Percentiles rank a stretch among this genome's conserved stretches.
phyloP scores from a whole-genome alignment of 1,140 invertebrate genomes.

The Drosophila orena region DNA sequence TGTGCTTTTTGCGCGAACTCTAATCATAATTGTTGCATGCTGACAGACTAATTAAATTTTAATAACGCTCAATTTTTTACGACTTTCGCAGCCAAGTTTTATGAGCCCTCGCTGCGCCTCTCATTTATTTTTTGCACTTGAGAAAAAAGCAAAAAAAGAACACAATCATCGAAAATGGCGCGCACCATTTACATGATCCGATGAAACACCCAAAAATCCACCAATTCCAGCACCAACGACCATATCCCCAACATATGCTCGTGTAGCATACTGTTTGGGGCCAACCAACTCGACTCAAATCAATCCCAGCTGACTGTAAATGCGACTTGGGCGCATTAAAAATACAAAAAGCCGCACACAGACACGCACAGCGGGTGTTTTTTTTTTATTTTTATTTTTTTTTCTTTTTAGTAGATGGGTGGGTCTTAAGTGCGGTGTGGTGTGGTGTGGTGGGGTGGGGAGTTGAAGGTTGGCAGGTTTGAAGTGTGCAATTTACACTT shows the following conservation, averaged over 20 bases:
- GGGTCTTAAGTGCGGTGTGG: not conserved
- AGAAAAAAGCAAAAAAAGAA: not conserved
- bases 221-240: conserved; percentile 2
- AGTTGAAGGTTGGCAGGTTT: conserved; percentile 46
- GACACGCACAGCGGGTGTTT: conserved; percentile 37
- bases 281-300: conserved; percentile 24
- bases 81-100: conserved; percentile 22
- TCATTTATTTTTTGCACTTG: conserved; percentile 69
- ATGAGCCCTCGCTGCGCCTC: conserved; percentile 24
- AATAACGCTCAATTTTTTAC: conserved; percentile 66
- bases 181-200: conserved; percentile 36
- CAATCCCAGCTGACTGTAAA: conserved; percentile 72
- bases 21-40: conserved; percentile 54
- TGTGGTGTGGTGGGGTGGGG: not conserved
- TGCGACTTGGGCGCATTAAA: conserved; percentile 51
- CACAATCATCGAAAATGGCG: not conserved
- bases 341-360: conserved; percentile 36
- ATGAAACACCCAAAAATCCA: not conserved
- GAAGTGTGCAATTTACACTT: conserved; percentile 79
- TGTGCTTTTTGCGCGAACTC: conserved; percentile 22
- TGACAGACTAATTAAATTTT: conserved; percentile 79
- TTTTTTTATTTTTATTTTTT: too few relatives aligned
- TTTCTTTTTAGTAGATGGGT: not conserved
- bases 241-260: conserved; percentile 59
- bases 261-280: conserved; percentile 64